These are phyloP conservation scores for Chaetodon auriga DNA, from an alignment of 2,113 vertebrate genomes.

Conservation along the genomic window DNA sequence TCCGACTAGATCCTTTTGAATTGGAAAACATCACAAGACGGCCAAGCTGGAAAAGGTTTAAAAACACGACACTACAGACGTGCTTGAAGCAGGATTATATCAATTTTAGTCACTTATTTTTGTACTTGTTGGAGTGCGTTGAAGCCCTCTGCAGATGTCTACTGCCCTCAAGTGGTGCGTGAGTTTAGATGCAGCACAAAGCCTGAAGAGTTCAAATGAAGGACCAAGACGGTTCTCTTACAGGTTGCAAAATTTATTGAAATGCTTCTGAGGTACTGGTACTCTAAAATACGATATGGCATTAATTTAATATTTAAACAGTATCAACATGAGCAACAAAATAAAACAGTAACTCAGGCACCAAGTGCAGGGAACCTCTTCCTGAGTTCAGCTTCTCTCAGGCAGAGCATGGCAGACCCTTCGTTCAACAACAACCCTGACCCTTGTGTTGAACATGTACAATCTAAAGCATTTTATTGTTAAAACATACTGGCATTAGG, in stretches of 20 bases:
- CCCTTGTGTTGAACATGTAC: neutral
- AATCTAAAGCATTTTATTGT: neutral
- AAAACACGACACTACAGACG: neutral
- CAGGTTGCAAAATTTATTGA: constrained; percentile 43
- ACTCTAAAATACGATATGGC: neutral
- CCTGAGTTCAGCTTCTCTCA: neutral
- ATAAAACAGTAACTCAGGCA: neutral
- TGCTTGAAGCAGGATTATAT: neutral
- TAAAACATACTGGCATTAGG: neutral
- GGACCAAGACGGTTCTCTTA: neutral
- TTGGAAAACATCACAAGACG: neutral
- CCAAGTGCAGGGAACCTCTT: neutral
- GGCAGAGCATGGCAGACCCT: neutral
- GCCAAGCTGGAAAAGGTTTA: neutral
- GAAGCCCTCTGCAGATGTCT: neutral
- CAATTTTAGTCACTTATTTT: neutral
- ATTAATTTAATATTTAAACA: neutral
- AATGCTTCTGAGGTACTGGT: neutral
- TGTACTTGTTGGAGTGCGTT: neutral
- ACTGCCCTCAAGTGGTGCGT: constrained; percentile 65
- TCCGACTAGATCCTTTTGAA: no score
- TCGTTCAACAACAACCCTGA: neutral
- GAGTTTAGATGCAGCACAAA: neutral
- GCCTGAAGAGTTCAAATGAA: neutral
- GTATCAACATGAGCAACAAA: constrained; percentile 34